phyloP scores from a whole-genome alignment of 2,888 invertebrate species.

The Schrankia costaestrigalis region DNA sequence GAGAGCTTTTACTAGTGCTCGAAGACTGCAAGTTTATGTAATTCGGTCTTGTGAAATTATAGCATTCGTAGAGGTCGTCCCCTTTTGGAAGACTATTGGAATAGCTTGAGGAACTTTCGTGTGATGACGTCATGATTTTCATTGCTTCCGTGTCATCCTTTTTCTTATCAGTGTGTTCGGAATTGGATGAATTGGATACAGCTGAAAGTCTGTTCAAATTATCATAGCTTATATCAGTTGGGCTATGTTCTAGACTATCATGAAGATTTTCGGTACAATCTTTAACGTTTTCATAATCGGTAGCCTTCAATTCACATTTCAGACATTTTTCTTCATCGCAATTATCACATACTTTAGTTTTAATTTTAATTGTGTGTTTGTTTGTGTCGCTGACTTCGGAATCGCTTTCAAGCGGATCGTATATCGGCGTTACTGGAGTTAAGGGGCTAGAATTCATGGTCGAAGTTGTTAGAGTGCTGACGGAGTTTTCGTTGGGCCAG shows the following conservation, averaged over 20 bases:
- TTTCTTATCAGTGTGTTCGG: conserved; percentile 44
- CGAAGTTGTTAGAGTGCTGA: conserved; percentile 55
- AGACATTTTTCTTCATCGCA: conserved; percentile 64
- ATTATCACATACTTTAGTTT: conserved; percentile 50
- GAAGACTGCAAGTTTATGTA: conserved; percentile 73
- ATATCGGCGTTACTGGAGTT: conserved; percentile 61
- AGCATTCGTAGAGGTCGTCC: conserved; percentile 65
- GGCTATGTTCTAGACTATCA: conserved; percentile 61
- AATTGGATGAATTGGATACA: conserved; percentile 64
- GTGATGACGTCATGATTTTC: conserved; percentile 71
- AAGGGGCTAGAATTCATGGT: conserved; percentile 60
- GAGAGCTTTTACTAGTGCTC: conserved; percentile 67
- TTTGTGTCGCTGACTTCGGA: conserved; percentile 64
- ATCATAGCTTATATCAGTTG: conserved; percentile 70
- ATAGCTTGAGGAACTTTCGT: conserved; percentile 70
- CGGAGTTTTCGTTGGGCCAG: conserved; percentile 64
- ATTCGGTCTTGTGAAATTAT: conserved; percentile 64
- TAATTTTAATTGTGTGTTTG: conserved; percentile 64
- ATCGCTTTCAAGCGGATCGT: conserved; percentile 70
- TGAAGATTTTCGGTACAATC: conserved; percentile 37
- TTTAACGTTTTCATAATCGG: conserved; percentile 58
- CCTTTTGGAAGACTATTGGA: conserved; percentile 61
- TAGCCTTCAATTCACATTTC: conserved; percentile 67
- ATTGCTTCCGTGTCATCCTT: conserved; percentile 46
- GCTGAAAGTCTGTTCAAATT: conserved; percentile 73